Percentiles rank a stretch among this genome's conserved stretches.
Conservation (phyloP, 2,797 vertebrate species). For the Dendrocincla fuliginosa region DNA sequence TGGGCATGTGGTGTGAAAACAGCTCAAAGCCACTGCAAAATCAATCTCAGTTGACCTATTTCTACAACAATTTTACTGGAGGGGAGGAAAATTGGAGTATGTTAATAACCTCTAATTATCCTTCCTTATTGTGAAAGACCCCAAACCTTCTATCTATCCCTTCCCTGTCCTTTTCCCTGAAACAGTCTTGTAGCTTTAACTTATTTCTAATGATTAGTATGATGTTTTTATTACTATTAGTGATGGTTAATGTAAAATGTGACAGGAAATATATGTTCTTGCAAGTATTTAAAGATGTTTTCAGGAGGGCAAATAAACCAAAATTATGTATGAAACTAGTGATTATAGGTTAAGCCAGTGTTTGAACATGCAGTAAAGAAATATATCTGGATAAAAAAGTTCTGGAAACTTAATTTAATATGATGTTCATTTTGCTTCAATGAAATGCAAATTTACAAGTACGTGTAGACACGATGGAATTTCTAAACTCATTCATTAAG, state of each 20-base stretch:
- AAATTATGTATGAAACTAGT: not conserved
- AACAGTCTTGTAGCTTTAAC: not conserved
- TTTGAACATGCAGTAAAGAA: not conserved
- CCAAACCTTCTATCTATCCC: not conserved
- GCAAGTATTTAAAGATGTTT: not conserved
- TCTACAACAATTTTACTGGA: conserved; percentile 17
- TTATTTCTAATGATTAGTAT: not conserved
- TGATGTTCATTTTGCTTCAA: not conserved
- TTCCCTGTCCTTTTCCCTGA: not conserved
- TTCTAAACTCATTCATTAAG: not conserved
- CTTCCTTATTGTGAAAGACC: not conserved
- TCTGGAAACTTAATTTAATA: not conserved
- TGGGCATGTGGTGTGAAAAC: not conserved
- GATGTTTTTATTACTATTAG: not conserved
- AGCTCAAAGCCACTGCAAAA: not conserved
- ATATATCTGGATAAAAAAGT: not conserved
- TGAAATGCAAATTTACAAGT: not conserved
- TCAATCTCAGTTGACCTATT: conserved; percentile 36
- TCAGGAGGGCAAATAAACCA: not conserved
- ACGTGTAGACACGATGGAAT: not conserved
- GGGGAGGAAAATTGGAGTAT: not conserved
- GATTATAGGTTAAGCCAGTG: not conserved
- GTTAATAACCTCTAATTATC: conserved; percentile 53
- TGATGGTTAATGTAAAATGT: not conserved
- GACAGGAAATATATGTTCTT: not conserved